Percentiles rank a stretch among this genome's conserved stretches.
phyloP scores from a whole-genome alignment of 2,797 vertebrate species.

The Petrocephalus sullivani region DNA sequence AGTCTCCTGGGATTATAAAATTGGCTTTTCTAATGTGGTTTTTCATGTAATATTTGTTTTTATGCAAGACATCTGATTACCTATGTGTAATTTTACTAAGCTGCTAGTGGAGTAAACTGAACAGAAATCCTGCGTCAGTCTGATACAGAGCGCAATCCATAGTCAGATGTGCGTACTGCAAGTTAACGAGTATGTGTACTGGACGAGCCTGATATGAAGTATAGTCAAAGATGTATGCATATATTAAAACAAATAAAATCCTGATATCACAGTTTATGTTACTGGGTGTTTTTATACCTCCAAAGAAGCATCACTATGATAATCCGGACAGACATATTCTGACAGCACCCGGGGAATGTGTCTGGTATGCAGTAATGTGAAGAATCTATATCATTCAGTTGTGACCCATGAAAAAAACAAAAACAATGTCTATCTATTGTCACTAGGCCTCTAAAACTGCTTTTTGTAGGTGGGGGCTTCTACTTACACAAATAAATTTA shows the following conservation, averaged over 20 bases:
- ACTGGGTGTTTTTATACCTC: not conserved
- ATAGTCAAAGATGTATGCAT: not conserved
- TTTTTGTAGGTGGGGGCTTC: not conserved
- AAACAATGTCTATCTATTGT: not conserved
- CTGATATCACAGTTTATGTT: not conserved
- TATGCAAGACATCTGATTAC: not conserved
- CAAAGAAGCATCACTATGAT: not conserved
- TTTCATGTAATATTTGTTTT: not conserved
- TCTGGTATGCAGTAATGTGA: not conserved
- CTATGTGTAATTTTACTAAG: conserved; percentile 1
- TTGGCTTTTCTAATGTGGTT: not conserved
- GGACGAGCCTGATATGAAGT: not conserved
- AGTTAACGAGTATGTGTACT: not conserved
- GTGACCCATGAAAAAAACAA: not conserved
- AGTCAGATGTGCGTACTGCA: not conserved
- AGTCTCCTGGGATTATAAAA: not conserved
- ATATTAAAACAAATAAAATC: not conserved
- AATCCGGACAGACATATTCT: not conserved
- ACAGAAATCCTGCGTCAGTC: not conserved
- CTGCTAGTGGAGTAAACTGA: not conserved
- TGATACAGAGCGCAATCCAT: not conserved
- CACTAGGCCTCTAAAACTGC: not conserved
- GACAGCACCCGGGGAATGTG: not conserved
- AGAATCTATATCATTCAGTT: not conserved
- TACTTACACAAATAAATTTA: not conserved